These are phyloP conservation scores for Parotocinclus haroldoi DNA, from an alignment of 2,797 vertebrate genomes.

Conservation along the genomic window DNA sequence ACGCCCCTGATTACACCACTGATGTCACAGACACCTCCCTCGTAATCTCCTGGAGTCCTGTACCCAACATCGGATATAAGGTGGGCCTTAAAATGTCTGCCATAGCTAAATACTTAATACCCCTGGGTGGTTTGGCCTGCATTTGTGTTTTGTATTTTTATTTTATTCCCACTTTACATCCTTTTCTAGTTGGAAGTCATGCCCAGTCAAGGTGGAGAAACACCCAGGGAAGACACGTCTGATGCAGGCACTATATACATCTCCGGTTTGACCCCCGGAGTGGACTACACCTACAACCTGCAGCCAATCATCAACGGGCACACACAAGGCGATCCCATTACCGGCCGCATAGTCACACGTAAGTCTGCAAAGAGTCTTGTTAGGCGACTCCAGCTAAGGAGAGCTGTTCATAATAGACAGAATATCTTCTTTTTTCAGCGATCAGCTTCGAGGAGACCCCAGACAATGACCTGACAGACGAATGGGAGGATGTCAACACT, in stretches of 20 bases:
- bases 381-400: not conserved
- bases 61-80: constrained; percentile 70
- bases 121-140: not conserved
- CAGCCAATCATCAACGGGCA: not conserved
- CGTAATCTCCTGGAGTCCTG: constrained; percentile 89
- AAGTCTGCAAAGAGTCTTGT: not conserved
- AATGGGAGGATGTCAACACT: not conserved
- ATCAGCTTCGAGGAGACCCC: not conserved
- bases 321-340: not conserved
- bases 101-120: not conserved
- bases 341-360: not conserved
- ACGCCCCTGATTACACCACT: constrained; percentile 81
- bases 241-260: not conserved
- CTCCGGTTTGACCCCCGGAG: not conserved
- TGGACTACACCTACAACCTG: not conserved
- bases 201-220: constrained; percentile 11
- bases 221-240: constrained; percentile 46
- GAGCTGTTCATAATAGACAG: not conserved
- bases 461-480: not conserved
- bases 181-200: not conserved
- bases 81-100: not conserved
- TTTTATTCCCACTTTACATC: too few species aligned
- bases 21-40: constrained; percentile 92
- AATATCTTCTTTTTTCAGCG: not conserved
- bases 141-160: too few species aligned